A percentile compares a stretch with the other conserved stretches of the same genome.
phyloP scores from a whole-genome alignment of 2,113 vertebrate species.

The Anarrhichthys ocellatus region DNA sequence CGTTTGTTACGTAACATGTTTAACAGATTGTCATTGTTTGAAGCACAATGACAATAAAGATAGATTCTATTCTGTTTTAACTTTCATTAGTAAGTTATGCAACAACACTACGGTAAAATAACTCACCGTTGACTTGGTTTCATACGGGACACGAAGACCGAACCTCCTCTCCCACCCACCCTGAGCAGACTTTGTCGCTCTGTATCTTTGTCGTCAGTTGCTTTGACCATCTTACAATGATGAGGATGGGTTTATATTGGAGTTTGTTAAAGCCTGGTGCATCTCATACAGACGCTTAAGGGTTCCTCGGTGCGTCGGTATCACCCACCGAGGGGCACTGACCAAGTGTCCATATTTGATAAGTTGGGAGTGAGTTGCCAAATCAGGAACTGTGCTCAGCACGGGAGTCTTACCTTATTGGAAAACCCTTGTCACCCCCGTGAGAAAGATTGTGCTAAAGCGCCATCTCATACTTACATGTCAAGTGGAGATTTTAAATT shows the following conservation, averaged over 20 bases:
- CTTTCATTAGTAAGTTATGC: neutral
- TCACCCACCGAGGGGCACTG: neutral
- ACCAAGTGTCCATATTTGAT: neutral
- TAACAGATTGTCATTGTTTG: neutral
- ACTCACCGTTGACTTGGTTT: neutral
- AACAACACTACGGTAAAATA: neutral
- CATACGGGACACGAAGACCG: neutral
- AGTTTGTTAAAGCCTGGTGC: neutral
- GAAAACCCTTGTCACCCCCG: constrained; percentile 32
- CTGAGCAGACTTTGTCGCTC: neutral
- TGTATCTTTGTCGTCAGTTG: neutral
- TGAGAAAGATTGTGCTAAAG: constrained; percentile 44
- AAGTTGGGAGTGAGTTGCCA: neutral
- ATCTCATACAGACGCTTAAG: neutral
- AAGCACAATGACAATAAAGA: neutral
- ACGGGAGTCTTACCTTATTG: neutral
- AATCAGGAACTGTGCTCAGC: constrained; percentile 7
- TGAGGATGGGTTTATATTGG: neutral
- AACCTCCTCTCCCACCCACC: neutral
- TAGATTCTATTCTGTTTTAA: neutral
- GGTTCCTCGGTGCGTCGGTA: neutral
- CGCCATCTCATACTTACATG: constrained; percentile 58
- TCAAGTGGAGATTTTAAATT: constrained; percentile 72
- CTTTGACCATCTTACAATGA: neutral
- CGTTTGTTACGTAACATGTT: neutral